Conservation (phyloP, 1,140 invertebrate species). For the Macrotrachela quadricornifera region DNA sequence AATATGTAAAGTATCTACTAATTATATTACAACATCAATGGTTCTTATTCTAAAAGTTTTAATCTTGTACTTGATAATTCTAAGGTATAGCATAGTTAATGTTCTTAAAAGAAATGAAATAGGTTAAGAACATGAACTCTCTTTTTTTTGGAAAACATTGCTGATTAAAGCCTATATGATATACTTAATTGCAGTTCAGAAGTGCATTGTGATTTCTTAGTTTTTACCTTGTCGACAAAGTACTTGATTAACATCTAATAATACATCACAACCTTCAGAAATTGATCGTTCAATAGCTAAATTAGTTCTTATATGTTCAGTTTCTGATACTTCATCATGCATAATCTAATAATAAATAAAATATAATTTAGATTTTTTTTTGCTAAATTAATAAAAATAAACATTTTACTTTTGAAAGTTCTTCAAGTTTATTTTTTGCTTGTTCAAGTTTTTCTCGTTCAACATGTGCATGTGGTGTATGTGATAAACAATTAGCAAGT, state of each 20-base stretch:
- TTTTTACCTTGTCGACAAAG: constrained; percentile 31
- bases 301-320: constrained; percentile 76
- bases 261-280: constrained; percentile 74
- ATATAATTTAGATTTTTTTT: neutral
- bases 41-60: too few relatives aligned
- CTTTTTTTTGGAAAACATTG: too few relatives aligned
- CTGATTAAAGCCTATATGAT: too few relatives aligned
- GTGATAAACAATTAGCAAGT: constrained; percentile 64
- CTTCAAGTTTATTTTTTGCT: constrained; percentile 63
- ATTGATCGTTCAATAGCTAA: constrained; percentile 81
- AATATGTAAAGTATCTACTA: too few relatives aligned
- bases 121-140: too few relatives aligned
- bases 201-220: neutral
- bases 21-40: too few relatives aligned
- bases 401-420: constrained; percentile 48
- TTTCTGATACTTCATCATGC: constrained; percentile 55
- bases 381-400: too few relatives aligned
- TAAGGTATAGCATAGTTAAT: too few relatives aligned
- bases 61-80: too few relatives aligned
- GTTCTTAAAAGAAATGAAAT: too few relatives aligned
- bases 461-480: constrained; percentile 81
- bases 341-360: constrained; percentile 11
- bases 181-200: too few relatives aligned
- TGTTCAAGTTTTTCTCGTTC: constrained; percentile 67
- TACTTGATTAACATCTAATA: constrained; percentile 77